These are phyloP conservation scores for Eidolon dupreanum DNA, from an alignment of 2,797 vertebrate species.

Conservation along the genomic window DNA sequence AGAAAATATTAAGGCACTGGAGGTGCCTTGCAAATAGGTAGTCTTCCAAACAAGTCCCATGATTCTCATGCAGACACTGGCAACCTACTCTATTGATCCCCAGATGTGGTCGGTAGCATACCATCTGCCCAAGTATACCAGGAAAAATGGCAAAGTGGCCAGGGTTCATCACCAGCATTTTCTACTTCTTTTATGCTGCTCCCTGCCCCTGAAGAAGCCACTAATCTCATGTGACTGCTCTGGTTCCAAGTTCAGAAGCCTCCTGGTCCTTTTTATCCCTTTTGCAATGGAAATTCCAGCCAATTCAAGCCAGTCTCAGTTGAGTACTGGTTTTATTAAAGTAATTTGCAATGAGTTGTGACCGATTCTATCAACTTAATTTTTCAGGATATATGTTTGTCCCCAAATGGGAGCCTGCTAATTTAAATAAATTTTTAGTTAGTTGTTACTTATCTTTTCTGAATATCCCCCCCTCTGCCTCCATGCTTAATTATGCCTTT, in stretches of 20 bases:
- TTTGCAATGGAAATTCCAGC: slow-evolving; percentile 43
- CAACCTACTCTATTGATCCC: neutral
- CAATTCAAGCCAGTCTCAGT: neutral
- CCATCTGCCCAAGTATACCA: neutral
- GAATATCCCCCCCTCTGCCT: neutral
- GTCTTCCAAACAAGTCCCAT: neutral
- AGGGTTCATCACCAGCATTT: slow-evolving; percentile 1
- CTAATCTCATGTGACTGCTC: neutral
- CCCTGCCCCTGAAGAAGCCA: neutral
- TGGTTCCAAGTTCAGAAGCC: neutral
- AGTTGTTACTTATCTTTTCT: slow-evolving; percentile 19
- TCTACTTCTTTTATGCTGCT: neutral
- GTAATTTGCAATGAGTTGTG: slow-evolving; percentile 39
- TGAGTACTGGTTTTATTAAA: slow-evolving; percentile 54
- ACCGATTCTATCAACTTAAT: slow-evolving; percentile 28
- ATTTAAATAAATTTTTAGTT: slow-evolving; percentile 38
- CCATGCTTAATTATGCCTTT: slow-evolving; percentile 26
- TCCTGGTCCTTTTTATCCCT: neutral
- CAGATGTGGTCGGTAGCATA: neutral
- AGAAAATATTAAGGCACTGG: neutral
- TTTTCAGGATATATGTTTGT: slow-evolving; percentile 33
- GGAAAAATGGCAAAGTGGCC: neutral
- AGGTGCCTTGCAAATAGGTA: neutral
- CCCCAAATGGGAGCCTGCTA: slow-evolving; percentile 6
- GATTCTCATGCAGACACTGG: neutral